Conservation (phyloP, 2,888 invertebrate genomes). For the Coelinius sp. region DNA sequence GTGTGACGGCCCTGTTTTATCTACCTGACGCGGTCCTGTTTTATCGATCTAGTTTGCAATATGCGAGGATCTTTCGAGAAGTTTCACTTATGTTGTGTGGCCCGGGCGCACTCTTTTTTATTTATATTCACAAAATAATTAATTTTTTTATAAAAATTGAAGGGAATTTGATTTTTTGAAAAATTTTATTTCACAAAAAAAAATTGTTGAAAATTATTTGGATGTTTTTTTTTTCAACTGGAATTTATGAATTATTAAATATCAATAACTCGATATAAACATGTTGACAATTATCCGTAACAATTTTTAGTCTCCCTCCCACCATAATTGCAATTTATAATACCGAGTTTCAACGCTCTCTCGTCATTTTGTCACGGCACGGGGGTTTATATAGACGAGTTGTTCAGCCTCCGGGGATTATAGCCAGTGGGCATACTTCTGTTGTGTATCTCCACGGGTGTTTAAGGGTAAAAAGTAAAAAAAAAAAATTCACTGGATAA, state of each 20-base stretch:
- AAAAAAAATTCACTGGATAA: not conserved
- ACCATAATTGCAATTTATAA: slow-evolving; percentile 61
- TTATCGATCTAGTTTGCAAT: too few relatives aligned
- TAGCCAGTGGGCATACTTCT: slow-evolving; percentile 46
- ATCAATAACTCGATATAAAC: slow-evolving; percentile 1
- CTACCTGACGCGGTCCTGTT: too few relatives aligned
- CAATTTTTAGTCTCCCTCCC: not conserved
- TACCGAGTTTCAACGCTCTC: slow-evolving; percentile 49
- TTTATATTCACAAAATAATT: too few relatives aligned
- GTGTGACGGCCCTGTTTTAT: too few relatives aligned
- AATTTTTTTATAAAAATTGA: too few relatives aligned
- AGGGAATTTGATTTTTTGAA: too few relatives aligned
- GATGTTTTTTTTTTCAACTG: not conserved
- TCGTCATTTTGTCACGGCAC: slow-evolving; percentile 55
- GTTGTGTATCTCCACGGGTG: slow-evolving; percentile 37
- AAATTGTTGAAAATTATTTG: too few relatives aligned
- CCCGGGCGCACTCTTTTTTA: too few relatives aligned
- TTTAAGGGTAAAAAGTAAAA: not conserved
- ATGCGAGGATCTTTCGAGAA: too few relatives aligned
- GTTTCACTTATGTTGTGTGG: too few relatives aligned
- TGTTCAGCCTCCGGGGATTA: slow-evolving; percentile 50
- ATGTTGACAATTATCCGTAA: not conserved
- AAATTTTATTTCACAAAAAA: too few relatives aligned
- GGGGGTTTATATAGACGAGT: slow-evolving; percentile 49
- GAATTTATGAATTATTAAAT: not conserved